Evolutionary conservation across 2,797 vertebrate genomes (phyloP).

Genomic region (Scyliorhinus canicula): DNA sequence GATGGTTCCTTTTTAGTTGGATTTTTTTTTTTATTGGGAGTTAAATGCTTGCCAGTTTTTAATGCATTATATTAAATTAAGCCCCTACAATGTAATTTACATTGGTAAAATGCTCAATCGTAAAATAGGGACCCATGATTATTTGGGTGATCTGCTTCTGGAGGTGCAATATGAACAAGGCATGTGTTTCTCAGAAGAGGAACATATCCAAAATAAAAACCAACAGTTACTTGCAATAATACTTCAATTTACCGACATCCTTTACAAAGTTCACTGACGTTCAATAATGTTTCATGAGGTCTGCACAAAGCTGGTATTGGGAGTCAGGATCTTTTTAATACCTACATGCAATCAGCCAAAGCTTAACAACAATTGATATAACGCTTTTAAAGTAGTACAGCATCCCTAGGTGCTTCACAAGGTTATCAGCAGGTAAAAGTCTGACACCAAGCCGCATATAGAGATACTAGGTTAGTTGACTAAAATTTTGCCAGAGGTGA

Average conservation of each 20-base stretch:
- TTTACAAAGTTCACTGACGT: neutral
- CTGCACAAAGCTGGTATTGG: neutral
- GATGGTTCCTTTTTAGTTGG: neutral
- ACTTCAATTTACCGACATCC: neutral
- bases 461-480: no score
- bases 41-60: neutral
- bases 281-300: neutral
- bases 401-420: no score
- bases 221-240: neutral
- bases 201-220: neutral
- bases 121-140: neutral
- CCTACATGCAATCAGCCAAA: neutral
- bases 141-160: neutral
- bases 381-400: neutral
- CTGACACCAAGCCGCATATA: no score
- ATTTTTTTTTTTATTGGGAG: neutral
- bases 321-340: neutral
- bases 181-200: neutral
- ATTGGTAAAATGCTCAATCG: neutral
- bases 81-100: neutral
- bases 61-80: neutral
- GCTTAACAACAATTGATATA: neutral
- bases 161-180: neutral
- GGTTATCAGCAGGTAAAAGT: no score
- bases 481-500: no score